phyloP scores from a whole-genome alignment of 1,140 invertebrate genomes.

The Lasioglossum albipes region DNA sequence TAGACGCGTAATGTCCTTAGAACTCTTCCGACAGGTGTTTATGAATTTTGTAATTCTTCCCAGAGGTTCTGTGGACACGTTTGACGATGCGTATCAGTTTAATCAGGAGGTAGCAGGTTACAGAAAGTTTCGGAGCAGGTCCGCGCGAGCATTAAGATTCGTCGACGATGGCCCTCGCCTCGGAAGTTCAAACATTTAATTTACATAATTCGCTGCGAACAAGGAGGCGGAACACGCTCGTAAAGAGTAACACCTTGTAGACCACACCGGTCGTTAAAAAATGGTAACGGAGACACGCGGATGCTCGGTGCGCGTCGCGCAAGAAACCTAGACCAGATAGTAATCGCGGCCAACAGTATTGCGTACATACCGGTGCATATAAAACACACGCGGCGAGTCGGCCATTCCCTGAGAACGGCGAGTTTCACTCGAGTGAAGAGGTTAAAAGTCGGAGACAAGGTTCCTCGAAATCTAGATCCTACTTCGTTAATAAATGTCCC shows the following conservation, averaged over 20 bases:
- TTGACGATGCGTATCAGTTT: no score
- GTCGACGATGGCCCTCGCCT: no score
- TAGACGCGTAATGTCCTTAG: no score
- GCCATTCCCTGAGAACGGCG: constrained; percentile 18
- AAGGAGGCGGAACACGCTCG: not conserved
- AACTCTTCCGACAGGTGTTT: no score
- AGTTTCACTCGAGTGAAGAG: constrained; percentile 39
- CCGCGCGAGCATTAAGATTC: not conserved
- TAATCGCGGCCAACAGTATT: not conserved
- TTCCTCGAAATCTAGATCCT: constrained; percentile 42
- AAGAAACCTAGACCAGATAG: constrained; percentile 18
- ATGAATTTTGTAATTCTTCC: no score
- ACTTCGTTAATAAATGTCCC: constrained; percentile 49
- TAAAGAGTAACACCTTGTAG: not conserved
- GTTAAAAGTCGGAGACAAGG: constrained; percentile 41
- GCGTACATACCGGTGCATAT: constrained; percentile 5
- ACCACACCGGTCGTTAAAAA: constrained; percentile 26
- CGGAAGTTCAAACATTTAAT: not conserved
- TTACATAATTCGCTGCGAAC: not conserved
- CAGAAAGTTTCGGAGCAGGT: no score
- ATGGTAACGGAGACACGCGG: constrained; percentile 29
- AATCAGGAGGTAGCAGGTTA: no score
- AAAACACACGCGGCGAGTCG: not conserved
- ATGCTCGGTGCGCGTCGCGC: not conserved
- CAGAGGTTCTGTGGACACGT: no score